Base-by-base conservation (phyloP, 2,797 vertebrate genomes). In the Octomys mimax region DNA sequence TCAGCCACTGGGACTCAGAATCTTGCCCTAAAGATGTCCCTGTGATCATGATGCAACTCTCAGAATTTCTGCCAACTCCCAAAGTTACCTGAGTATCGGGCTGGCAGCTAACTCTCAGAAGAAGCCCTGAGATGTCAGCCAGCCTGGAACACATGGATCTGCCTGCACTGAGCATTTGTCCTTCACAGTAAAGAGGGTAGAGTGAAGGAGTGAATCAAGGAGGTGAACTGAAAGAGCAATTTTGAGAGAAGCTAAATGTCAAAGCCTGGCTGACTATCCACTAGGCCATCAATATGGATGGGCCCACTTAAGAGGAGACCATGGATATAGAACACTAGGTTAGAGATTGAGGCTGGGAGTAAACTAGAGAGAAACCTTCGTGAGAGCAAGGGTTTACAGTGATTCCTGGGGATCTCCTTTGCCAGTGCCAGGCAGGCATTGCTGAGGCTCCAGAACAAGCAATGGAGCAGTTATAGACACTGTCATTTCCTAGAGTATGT, bases 151-250 rank as follows among this genome's bases (percentile, higher is more conserved):
- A 7, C n/a, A 1, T 62, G 71, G 92, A 22, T 83, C 82, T 80
- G n/a, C 70, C 90, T 92, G 33, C 70, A 92, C 75, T 80, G 39
- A 84, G 75, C 82, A 75, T 93, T 95, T 91, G 52, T 39, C 54
- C 61, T 89, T 54, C 42, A 61, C 28, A 39, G 28, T 95, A 21
- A 46, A 61, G 12, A 36, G 13, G 46, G 86, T 82, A 59, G 79
- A 78, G 42, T 75, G 5, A 94, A 83, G 59, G 36, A 39, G 13
- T 86, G 11, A 82, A 54, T 42, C 85, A 71, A 71, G 59, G 59
- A 33, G 22, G 39, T 87, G 39, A 95, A 33, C 36, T 79, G 39
- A 64, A 46, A 79, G 7, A 87, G 57, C 49, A 87, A 68, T 75
- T 91, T 81, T 78, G 54, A 36, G 52, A 87, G 57, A 82, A 95